Conservation (phyloP, 2,797 vertebrate genomes). For the Chaetophractus vellerosus region DNA sequence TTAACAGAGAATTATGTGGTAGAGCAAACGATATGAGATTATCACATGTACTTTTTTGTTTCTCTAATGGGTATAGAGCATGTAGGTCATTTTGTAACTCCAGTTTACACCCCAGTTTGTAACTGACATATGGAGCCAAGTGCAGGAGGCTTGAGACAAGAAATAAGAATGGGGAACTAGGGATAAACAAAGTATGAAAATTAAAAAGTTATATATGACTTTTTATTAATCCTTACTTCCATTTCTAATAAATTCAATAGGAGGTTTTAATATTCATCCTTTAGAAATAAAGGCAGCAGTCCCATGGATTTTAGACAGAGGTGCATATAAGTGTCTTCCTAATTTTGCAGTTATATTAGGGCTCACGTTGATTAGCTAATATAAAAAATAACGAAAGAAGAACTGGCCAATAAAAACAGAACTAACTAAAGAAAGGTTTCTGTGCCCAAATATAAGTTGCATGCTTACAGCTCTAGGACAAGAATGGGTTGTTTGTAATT, state of each 20-base stretch:
- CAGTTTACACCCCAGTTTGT: background rate
- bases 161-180: slow-evolving; percentile 32
- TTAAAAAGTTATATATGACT: background rate
- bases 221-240: background rate
- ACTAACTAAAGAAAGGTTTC: slow-evolving; percentile 60
- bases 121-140: background rate
- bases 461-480: background rate
- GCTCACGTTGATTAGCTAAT: slow-evolving; percentile 66
- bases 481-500: background rate
- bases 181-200: background rate
- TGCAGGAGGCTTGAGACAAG: background rate
- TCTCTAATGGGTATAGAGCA: background rate
- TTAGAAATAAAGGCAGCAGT: background rate
- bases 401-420: slow-evolving; percentile 75
- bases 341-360: slow-evolving; percentile 70
- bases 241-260: slow-evolving; percentile 1
- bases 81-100: background rate
- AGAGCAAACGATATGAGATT: background rate
- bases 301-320: background rate
- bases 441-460: slow-evolving; percentile 59
- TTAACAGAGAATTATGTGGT: background rate
- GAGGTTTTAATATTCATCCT: slow-evolving; percentile 22
- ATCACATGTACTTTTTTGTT: background rate
- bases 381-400: slow-evolving; percentile 71
- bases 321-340: background rate